Percentiles rank a stretch among this genome's conserved stretches.
Conservation (phyloP, 2,888 invertebrate species). For the Amphimallon solstitiale region DNA sequence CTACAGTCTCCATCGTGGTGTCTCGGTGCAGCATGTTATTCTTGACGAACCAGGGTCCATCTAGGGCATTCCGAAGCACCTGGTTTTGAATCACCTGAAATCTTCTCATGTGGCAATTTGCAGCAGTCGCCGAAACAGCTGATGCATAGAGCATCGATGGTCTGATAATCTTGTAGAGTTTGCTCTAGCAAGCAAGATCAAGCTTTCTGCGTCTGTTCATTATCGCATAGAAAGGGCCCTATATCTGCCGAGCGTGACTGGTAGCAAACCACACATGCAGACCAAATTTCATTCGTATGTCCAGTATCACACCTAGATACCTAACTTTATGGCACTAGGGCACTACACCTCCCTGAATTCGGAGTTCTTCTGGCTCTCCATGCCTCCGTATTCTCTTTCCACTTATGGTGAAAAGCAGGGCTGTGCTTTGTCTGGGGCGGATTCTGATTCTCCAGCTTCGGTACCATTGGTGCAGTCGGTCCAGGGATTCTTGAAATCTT, state of each 20-base stretch:
- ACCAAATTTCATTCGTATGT: background rate
- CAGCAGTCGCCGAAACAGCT: too few relatives aligned
- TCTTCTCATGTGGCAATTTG: background rate
- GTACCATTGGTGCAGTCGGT: background rate
- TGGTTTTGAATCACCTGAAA: constrained; percentile 3
- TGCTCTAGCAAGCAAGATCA: background rate
- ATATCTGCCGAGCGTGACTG: background rate
- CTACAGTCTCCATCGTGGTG: too few relatives aligned
- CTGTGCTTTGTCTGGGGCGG: too few relatives aligned
- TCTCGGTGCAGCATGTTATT: too few relatives aligned
- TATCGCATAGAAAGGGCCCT: background rate
- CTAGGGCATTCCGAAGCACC: constrained; percentile 5
- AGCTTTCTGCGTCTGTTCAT: background rate
- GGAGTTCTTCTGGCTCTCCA: background rate
- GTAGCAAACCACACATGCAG: background rate
- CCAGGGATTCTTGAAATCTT: too few relatives aligned
- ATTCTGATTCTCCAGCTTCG: background rate
- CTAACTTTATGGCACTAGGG: background rate
- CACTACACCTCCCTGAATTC: background rate
- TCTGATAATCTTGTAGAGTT: constrained; percentile 1
- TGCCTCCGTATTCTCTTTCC: background rate
- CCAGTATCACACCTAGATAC: background rate
- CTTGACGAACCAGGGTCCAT: constrained; percentile 9
- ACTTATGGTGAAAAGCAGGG: background rate
- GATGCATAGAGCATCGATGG: too few relatives aligned